phyloP scores from a whole-genome alignment of 2,113 vertebrate species.

The Mormoops blainvillei region DNA sequence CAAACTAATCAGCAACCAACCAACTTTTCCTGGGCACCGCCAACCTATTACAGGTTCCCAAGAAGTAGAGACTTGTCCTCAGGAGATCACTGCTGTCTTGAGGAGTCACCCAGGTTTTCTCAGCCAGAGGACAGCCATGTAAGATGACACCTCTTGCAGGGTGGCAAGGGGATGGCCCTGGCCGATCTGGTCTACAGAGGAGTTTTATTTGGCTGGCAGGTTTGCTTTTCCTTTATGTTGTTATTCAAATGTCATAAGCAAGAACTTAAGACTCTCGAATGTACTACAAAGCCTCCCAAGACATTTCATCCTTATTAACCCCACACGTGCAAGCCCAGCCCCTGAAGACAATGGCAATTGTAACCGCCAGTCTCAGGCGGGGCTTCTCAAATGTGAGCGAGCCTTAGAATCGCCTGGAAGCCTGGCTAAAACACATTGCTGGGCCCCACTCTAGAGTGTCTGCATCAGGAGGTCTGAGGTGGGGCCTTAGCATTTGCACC shows the following conservation, averaged over 20 bases:
- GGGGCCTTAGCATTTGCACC: not conserved
- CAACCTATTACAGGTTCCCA: not conserved
- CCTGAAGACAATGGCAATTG: not conserved
- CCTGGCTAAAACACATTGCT: too few species aligned
- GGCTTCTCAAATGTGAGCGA: not conserved
- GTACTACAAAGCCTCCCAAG: rapidly evolving
- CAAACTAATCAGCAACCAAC: not conserved
- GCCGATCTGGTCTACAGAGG: not conserved
- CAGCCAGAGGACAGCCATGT: not conserved
- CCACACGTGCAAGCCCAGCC: rapidly evolving
- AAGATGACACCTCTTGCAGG: not conserved
- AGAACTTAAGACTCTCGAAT: not conserved
- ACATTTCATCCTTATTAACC: not conserved
- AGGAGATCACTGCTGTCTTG: not conserved
- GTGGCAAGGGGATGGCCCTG: not conserved
- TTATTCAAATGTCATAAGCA: not conserved
- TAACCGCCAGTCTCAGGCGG: not conserved
- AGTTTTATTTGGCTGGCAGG: not conserved
- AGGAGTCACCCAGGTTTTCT: not conserved
- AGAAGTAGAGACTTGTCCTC: not conserved
- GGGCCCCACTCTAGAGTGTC: too few species aligned
- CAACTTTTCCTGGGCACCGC: not conserved
- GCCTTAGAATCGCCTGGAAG: not conserved
- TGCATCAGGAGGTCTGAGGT: too few species aligned
- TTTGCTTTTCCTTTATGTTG: not conserved